phyloP scores from a whole-genome alignment of 2,113 vertebrate genomes.

The Bungarus multicinctus region DNA sequence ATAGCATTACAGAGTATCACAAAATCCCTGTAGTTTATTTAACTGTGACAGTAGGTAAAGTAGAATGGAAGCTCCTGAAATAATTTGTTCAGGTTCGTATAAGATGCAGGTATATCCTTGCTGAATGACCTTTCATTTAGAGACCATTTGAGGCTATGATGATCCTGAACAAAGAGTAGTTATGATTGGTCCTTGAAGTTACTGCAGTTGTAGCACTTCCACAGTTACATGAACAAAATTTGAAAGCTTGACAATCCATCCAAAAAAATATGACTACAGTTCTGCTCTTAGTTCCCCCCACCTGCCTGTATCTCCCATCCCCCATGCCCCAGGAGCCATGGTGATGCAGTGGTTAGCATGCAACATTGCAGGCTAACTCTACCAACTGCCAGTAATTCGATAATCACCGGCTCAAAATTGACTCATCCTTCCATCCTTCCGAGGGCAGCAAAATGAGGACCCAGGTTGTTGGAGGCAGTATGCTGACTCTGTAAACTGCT shows the following conservation, averaged over 20 bases:
- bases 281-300: neutral
- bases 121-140: neutral
- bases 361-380: neutral
- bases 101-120: neutral
- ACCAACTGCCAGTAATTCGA: neutral
- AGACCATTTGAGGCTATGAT: neutral
- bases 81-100: neutral
- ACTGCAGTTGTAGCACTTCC: neutral
- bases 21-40: neutral
- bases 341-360: neutral
- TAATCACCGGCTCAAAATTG: neutral
- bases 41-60: no score
- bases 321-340: neutral
- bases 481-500: neutral
- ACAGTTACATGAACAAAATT: neutral
- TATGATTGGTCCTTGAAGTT: neutral
- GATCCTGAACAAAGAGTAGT: neutral
- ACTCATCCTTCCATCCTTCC: neutral
- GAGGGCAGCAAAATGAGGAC: neutral
- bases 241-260: neutral
- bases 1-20: neutral
- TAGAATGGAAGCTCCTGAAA: neutral
- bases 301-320: neutral
- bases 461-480: neutral
- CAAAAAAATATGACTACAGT: neutral